These are phyloP conservation scores for Catharus ustulatus DNA, from an alignment of 2,797 vertebrate species.

Conservation along the genomic window DNA sequence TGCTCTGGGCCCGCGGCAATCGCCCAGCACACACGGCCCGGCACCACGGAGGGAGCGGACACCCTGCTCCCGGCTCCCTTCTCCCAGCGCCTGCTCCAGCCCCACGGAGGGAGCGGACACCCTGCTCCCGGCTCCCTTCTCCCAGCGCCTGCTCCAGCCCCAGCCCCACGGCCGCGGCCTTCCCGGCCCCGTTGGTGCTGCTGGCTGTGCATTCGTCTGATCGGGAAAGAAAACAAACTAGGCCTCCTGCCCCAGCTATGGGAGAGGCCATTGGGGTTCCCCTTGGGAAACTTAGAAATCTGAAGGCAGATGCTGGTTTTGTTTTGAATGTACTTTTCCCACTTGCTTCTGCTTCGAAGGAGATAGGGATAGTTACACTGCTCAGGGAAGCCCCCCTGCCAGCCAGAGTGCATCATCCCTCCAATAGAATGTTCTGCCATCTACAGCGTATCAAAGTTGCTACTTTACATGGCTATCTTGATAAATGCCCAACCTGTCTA, in stretches of 20 bases:
- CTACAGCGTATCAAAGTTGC: not conserved
- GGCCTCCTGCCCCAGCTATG: not conserved
- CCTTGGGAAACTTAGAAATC: not conserved
- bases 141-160: not conserved
- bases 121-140: not conserved
- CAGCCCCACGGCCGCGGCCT: accelerated
- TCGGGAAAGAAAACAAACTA: not conserved
- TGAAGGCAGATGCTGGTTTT: not conserved
- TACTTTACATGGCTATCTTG: not conserved
- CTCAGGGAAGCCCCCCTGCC: not conserved
- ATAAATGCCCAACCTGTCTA: not conserved
- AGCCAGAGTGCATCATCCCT: not conserved
- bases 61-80: no score
- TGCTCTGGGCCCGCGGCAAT: no score
- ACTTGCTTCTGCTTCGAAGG: not conserved
- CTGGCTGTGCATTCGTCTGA: not conserved
- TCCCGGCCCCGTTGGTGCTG: not conserved
- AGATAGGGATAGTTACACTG: not conserved
- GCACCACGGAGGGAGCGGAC: no score
- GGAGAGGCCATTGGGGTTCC: not conserved
- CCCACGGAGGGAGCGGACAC: no score
- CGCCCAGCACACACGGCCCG: no score
- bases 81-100: not conserved
- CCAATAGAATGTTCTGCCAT: accelerated
- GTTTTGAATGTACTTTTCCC: not conserved